Evolutionary conservation across 2,797 vertebrate species (phyloP).

Genomic region (Sebastolobus alascanus): DNA sequence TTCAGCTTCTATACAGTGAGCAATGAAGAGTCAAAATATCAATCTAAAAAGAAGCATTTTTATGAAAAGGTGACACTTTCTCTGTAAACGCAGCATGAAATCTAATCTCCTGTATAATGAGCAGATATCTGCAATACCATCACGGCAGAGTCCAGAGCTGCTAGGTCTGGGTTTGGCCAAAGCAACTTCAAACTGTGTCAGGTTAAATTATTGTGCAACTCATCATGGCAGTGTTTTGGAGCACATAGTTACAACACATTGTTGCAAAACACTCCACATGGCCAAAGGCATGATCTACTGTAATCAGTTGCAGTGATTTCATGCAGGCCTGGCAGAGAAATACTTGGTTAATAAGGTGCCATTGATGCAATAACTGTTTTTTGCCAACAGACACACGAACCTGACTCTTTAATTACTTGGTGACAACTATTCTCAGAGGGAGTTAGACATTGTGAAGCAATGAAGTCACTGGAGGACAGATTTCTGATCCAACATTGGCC

Average conservation of each 20-base stretch:
- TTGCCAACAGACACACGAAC: slow-evolving; percentile 1
- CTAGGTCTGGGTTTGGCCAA: background rate
- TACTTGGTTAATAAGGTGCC: background rate
- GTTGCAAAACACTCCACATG: slow-evolving; percentile 5
- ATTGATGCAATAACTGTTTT: background rate
- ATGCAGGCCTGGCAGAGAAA: slow-evolving; percentile 1
- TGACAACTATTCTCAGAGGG: background rate
- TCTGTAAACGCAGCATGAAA: background rate
- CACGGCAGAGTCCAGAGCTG: background rate
- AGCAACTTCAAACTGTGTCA: background rate
- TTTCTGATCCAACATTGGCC: slow-evolving; percentile 1
- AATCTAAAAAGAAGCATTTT: background rate
- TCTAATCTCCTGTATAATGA: background rate
- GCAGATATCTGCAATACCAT: background rate
- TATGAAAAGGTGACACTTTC: background rate
- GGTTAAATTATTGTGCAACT: background rate
- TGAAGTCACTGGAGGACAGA: background rate
- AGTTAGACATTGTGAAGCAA: background rate
- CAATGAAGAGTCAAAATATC: background rate
- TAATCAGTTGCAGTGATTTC: slow-evolving; percentile 23
- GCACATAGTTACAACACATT: slow-evolving; percentile 7
- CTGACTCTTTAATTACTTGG: background rate
- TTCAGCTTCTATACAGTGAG: background rate
- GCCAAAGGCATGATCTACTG: slow-evolving; percentile 1
- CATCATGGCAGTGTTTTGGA: background rate